phyloP scores from a whole-genome alignment of 2,113 vertebrate genomes.

The Podocnemis expansa region DNA sequence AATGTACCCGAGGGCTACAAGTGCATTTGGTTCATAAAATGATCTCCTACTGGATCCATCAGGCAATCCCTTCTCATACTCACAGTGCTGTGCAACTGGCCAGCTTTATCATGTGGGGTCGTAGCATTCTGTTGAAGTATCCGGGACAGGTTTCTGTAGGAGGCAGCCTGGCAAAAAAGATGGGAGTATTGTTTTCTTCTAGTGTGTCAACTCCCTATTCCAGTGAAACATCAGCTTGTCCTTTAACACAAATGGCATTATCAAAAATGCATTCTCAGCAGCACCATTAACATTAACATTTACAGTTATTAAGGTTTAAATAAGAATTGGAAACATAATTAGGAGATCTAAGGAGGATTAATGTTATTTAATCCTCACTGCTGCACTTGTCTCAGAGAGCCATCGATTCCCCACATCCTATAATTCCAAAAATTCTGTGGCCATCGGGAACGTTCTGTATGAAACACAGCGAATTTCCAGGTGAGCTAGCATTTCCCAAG shows the following conservation, averaged over 20 bases:
- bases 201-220: not conserved
- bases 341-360: not conserved
- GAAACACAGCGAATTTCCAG: not conserved
- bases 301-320: not conserved
- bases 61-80: not conserved
- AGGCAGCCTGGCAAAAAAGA: not conserved
- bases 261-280: not conserved
- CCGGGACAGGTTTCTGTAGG: not conserved
- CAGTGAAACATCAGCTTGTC: not conserved
- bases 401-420: rapidly evolving
- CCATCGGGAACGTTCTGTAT: not conserved
- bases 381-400: not conserved
- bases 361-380: not conserved
- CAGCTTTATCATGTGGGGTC: not conserved
- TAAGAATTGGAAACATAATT: not conserved
- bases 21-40: not conserved
- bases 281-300: not conserved
- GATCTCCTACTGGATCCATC: not conserved
- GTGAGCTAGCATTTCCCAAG: not conserved
- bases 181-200: not conserved
- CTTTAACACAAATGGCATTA: not conserved
- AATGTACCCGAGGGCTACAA: not conserved
- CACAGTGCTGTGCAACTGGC: not conserved
- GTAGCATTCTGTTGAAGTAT: not conserved
- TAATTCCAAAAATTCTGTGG: not conserved